A percentile compares a stretch with the other conserved stretches of the same genome.
phyloP scores from a whole-genome alignment of 1,140 invertebrate species.

The Macrostomum lignano region DNA sequence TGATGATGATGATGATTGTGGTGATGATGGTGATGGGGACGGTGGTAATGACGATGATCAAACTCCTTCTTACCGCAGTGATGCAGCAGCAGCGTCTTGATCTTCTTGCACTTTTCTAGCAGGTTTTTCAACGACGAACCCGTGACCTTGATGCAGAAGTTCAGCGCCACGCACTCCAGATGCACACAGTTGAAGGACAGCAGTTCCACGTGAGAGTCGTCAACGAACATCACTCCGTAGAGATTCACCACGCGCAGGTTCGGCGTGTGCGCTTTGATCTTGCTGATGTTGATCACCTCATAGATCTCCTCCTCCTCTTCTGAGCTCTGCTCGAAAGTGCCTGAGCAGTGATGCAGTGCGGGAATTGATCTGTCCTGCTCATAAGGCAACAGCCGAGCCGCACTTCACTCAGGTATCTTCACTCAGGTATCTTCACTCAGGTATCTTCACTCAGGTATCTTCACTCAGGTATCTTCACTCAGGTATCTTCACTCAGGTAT shows the following conservation, averaged over 20 bases:
- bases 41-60: conserved; percentile 3
- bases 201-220: conserved; percentile 91
- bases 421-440: no score
- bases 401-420: no score
- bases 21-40: conserved; percentile 1
- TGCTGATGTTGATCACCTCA: conserved; percentile 66
- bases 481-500: no score
- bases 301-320: conserved; percentile 96
- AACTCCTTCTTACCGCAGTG: conserved; percentile 49
- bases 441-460: no score
- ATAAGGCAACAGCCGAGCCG: no score
- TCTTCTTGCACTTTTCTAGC: conserved; percentile 62
- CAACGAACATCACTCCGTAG: conserved; percentile 80
- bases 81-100: conserved; percentile 70
- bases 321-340: conserved; percentile 83
- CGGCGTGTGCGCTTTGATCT: conserved; percentile 45
- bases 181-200: conserved; percentile 45
- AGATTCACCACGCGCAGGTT: conserved; percentile 34
- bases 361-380: no score
- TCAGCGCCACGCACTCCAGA: conserved; percentile 77
- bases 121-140: conserved; percentile 79
- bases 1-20: no score
- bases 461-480: no score
- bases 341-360: conserved; percentile 33
- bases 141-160: conserved; percentile 79